These are phyloP conservation scores for Prolemur simus DNA, from an alignment of 2,113 vertebrate genomes.

Conservation along the genomic window DNA sequence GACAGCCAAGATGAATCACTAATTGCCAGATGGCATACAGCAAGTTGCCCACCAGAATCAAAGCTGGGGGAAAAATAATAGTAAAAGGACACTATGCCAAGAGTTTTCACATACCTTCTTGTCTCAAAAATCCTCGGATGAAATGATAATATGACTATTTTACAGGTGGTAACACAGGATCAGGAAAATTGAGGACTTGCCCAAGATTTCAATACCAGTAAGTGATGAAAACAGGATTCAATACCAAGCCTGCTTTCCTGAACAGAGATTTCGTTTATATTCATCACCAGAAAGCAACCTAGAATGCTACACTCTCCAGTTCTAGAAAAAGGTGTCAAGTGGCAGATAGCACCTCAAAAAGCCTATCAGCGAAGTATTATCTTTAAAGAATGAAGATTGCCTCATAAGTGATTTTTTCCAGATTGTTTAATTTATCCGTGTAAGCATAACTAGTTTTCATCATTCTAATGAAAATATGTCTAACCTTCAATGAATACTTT, in stretches of 20 bases:
- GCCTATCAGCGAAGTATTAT: not conserved
- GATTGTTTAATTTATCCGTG: not conserved
- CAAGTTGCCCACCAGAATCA: not conserved
- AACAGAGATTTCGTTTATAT: not conserved
- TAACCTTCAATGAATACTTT: not conserved
- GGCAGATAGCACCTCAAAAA: constrained; percentile 17
- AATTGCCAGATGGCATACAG: not conserved
- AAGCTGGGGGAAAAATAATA: not conserved
- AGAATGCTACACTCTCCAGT: not conserved
- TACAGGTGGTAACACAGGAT: not conserved
- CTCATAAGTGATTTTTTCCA: not conserved
- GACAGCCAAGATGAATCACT: not conserved
- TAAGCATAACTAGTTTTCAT: not conserved
- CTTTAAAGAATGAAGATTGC: not conserved
- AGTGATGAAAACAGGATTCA: not conserved
- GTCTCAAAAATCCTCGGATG: not conserved
- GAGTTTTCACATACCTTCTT: not conserved
- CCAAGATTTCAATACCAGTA: not conserved
- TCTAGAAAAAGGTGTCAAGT: not conserved
- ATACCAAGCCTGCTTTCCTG: not conserved
- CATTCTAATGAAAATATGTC: not conserved
- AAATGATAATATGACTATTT: not conserved
- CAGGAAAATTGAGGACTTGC: not conserved
- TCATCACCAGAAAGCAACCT: not conserved
- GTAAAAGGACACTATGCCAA: not conserved